Conservation (phyloP, 2,113 vertebrate genomes). For the Phalacrocorax brasilianus region DNA sequence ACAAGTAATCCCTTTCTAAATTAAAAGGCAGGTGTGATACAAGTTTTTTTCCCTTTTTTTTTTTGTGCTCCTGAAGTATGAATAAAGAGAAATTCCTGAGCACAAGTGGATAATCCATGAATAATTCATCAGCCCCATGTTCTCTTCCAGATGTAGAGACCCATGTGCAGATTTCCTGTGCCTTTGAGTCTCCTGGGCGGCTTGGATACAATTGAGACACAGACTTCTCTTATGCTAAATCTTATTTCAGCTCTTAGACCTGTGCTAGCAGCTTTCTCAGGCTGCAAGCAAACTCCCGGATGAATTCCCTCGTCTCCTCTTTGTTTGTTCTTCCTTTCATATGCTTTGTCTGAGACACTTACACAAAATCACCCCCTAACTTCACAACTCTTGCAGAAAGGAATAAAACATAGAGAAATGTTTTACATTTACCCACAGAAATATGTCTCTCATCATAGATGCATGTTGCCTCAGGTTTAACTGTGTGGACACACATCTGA, state of each 20-base stretch:
- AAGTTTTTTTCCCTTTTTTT: not conserved
- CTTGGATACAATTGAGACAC: not conserved
- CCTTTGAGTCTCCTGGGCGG: conserved; percentile 19
- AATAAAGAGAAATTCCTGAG: conserved; percentile 63
- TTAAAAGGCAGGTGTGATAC: conserved; percentile 60
- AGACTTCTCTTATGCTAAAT: not conserved
- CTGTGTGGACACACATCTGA: not conserved
- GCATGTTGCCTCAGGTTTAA: not conserved
- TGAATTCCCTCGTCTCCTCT: not conserved
- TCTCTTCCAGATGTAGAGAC: conserved; percentile 64
- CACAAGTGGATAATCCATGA: conserved; percentile 41
- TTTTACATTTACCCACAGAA: not conserved
- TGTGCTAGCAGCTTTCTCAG: not conserved
- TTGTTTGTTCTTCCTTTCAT: conserved; percentile 11
- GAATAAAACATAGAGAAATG: not conserved
- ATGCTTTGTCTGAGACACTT: not conserved
- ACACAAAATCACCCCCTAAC: not conserved
- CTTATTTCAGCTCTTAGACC: not conserved
- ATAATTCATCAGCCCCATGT: conserved; percentile 58
- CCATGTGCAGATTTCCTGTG: not conserved
- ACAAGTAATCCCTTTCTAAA: conserved; percentile 53
- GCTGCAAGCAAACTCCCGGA: not conserved
- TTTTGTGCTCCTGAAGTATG: conserved; percentile 9
- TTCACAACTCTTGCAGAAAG: not conserved
- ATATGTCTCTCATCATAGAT: not conserved